These are phyloP conservation scores for Actias luna DNA, from an alignment of 2,888 invertebrate species.

Conservation along the genomic window DNA sequence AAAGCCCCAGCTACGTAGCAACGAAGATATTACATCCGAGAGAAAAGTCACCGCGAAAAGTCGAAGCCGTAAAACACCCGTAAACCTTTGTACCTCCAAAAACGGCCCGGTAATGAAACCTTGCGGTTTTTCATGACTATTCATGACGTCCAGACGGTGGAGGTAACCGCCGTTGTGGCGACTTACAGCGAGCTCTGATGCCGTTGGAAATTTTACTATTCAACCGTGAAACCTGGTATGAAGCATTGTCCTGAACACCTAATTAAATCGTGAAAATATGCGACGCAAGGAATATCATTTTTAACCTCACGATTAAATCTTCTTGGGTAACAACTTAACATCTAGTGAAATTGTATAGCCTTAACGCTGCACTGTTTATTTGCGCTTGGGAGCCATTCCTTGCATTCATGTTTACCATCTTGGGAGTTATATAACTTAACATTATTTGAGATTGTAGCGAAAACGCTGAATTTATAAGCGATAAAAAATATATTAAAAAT, in stretches of 20 bases:
- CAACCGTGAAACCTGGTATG: not conserved
- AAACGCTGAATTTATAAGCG: no score
- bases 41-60: not conserved
- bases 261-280: not conserved
- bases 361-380: no score
- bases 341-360: no score
- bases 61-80: not conserved
- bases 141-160: constrained; percentile 44
- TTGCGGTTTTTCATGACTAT: constrained; percentile 69
- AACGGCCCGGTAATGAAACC: constrained; percentile 50
- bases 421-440: no score
- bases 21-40: constrained; percentile 7
- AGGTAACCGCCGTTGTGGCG: constrained; percentile 26
- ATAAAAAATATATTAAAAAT: not conserved
- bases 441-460: no score
- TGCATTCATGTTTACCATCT: no score
- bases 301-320: not conserved
- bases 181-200: constrained; percentile 27
- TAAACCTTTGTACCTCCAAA: constrained; percentile 3
- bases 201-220: constrained; percentile 25
- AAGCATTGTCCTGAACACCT: not conserved
- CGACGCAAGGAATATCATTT: not conserved
- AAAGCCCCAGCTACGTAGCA: not conserved
- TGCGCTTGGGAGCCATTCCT: no score
- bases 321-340: no score